phyloP scores from a whole-genome alignment of 2,113 vertebrate genomes.

The Holacanthus passer region DNA sequence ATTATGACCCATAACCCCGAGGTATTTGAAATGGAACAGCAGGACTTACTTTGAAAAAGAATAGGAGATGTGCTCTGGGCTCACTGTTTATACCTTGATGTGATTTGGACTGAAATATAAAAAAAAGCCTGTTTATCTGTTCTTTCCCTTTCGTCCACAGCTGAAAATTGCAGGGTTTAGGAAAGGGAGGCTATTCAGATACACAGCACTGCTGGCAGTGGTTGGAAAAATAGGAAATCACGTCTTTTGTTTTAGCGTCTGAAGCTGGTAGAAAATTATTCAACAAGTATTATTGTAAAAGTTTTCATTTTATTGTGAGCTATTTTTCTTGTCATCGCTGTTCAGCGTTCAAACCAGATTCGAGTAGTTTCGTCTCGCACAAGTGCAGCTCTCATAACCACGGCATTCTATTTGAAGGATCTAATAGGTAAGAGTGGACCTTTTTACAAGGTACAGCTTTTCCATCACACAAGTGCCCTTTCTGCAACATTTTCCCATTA shows the following conservation, averaged over 20 bases:
- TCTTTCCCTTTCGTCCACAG: conserved; percentile 64
- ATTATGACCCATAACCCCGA: conserved; percentile 81
- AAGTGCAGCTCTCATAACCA: conserved; percentile 23
- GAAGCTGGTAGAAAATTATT: conserved; percentile 38
- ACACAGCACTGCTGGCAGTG: conserved; percentile 36
- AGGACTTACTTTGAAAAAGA: conserved; percentile 83
- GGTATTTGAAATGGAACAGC: conserved; percentile 84
- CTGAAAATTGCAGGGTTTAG: conserved; percentile 68
- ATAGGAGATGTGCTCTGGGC: conserved; percentile 79
- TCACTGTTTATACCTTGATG: conserved; percentile 83
- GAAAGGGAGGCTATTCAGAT: conserved; percentile 51
- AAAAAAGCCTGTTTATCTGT: conserved; percentile 73
- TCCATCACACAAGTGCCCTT: conserved; percentile 60
- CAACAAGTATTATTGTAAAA: conserved; percentile 35
- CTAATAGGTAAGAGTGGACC: conserved; percentile 34
- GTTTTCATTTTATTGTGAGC: conserved; percentile 17
- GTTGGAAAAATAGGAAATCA: conserved; percentile 22
- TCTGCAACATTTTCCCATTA: conserved; percentile 77
- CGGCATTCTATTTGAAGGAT: conserved; percentile 38
- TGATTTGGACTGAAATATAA: conserved; percentile 82
- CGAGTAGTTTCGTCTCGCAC: conserved; percentile 29
- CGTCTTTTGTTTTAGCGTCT: conserved; percentile 47
- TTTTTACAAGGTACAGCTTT: conserved; percentile 68
- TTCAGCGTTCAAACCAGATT: conserved; percentile 30
- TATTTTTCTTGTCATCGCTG: conserved; percentile 33